Conservation (phyloP, 2,888 invertebrate genomes). For the Chrysomela aeneicollis region DNA sequence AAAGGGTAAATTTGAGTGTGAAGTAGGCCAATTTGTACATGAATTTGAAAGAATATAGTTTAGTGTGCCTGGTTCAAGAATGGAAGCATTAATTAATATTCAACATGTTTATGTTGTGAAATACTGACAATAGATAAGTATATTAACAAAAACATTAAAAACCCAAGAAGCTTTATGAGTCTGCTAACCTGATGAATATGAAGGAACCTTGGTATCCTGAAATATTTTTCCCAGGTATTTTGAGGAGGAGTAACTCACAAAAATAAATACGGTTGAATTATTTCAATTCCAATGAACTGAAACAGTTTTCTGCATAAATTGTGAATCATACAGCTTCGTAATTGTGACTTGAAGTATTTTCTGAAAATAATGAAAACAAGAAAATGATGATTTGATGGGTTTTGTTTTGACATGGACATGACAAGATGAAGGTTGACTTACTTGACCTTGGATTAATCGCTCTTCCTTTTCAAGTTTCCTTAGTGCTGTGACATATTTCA, state of each 20-base stretch:
- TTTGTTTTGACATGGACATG: neutral
- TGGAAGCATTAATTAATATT: too few species aligned
- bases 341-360: neutral
- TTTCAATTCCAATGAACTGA: neutral
- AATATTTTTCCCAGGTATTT: neutral
- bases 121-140: too few species aligned
- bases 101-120: too few species aligned
- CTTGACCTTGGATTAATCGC: too few species aligned
- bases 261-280: neutral
- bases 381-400: neutral
- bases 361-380: neutral
- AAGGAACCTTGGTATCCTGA: neutral
- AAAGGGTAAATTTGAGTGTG: too few species aligned
- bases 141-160: too few species aligned
- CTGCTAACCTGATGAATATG: neutral
- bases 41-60: too few species aligned
- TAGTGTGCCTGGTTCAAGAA: too few species aligned
- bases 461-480: too few species aligned
- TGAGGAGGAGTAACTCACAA: neutral
- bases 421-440: too few species aligned
- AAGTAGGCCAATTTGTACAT: too few species aligned
- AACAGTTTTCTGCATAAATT: neutral
- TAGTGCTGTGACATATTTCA: too few species aligned
- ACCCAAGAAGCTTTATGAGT: neutral
- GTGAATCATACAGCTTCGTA: neutral